phyloP scores from a whole-genome alignment of 2,797 vertebrate genomes.

The Cirrhinus molitorella region DNA sequence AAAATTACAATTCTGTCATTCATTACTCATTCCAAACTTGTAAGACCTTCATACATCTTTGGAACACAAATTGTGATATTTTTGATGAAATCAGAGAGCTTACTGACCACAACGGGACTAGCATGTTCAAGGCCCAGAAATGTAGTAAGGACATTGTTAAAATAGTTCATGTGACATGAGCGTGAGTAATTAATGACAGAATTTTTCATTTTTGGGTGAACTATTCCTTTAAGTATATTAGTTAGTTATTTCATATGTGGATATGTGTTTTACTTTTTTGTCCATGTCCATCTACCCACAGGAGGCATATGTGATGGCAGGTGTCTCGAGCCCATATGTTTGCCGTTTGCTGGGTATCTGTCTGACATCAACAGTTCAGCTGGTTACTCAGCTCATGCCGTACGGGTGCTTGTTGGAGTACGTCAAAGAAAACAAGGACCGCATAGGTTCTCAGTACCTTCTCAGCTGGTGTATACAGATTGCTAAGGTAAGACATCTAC shows the following conservation, averaged over 20 bases:
- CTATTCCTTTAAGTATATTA: background rate
- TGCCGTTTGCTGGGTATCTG: conserved; percentile 96
- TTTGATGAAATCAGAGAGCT: too few species aligned
- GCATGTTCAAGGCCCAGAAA: too few species aligned
- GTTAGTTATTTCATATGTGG: background rate
- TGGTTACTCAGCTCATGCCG: conserved; percentile 98
- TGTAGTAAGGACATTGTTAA: too few species aligned
- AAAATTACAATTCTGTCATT: too few species aligned
- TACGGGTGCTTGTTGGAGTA: conserved; percentile 98
- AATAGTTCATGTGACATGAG: too few species aligned
- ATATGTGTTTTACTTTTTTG: background rate
- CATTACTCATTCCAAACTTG: too few species aligned
- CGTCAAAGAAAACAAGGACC: conserved; percentile 94
- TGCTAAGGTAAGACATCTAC: conserved; percentile 86
- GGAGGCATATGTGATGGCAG: conserved; percentile 99
- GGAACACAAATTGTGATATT: too few species aligned
- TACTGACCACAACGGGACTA: too few species aligned
- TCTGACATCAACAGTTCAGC: conserved; percentile 95
- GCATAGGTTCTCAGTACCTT: conserved; percentile 92
- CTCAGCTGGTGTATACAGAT: conserved; percentile 99
- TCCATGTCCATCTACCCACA: conserved; percentile 63
- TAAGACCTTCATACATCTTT: too few species aligned
- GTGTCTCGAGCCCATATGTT: conserved; percentile 92
- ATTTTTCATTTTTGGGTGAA: too few species aligned
- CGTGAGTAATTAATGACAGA: too few species aligned